These are phyloP conservation scores for Aspidapion aeneum DNA, from an alignment of 2,888 invertebrate genomes.

Conservation along the genomic window DNA sequence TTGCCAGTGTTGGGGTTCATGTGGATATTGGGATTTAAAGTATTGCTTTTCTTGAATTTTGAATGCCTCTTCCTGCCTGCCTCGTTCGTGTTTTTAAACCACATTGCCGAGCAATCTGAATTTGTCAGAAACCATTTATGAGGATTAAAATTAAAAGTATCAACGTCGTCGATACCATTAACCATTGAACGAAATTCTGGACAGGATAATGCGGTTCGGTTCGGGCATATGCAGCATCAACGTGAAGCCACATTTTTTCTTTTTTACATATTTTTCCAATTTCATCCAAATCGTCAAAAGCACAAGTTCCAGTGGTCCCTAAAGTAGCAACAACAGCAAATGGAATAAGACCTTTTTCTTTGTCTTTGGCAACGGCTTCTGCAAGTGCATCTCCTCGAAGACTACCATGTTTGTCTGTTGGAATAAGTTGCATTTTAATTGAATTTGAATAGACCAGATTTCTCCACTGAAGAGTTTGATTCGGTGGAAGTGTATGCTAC, in stretches of 20 bases:
- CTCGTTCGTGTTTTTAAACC: conserved; percentile 78
- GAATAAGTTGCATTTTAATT: conserved; percentile 70
- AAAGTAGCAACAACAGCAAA: conserved; percentile 76
- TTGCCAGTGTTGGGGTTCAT: conserved; percentile 89
- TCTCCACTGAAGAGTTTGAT: conserved; percentile 88
- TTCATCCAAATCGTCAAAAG: conserved; percentile 84
- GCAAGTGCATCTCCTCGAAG: conserved; percentile 65
- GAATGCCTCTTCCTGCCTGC: conserved; percentile 83
- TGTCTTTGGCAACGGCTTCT: conserved; percentile 72
- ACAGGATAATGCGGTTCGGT: conserved; percentile 86
- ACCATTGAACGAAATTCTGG: conserved; percentile 84
- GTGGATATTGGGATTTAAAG: conserved; percentile 48
- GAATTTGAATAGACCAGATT: conserved; percentile 76
- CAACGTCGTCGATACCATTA: conserved; percentile 73
- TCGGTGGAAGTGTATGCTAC: conserved; percentile 84
- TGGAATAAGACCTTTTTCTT: conserved; percentile 76
- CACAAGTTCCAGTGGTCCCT: conserved; percentile 74
- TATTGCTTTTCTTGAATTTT: conserved; percentile 54
- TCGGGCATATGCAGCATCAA: conserved; percentile 96
- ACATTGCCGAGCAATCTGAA: conserved; percentile 94
- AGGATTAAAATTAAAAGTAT: conserved; percentile 91
- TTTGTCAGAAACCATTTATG: conserved; percentile 96
- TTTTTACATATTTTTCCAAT: conserved; percentile 53
- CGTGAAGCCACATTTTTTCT: conserved; percentile 83
- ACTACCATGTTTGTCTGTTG: conserved; percentile 62